Conservation (phyloP, 64 coral and sea anemone species). For the Pocillopora verrucosa region DNA sequence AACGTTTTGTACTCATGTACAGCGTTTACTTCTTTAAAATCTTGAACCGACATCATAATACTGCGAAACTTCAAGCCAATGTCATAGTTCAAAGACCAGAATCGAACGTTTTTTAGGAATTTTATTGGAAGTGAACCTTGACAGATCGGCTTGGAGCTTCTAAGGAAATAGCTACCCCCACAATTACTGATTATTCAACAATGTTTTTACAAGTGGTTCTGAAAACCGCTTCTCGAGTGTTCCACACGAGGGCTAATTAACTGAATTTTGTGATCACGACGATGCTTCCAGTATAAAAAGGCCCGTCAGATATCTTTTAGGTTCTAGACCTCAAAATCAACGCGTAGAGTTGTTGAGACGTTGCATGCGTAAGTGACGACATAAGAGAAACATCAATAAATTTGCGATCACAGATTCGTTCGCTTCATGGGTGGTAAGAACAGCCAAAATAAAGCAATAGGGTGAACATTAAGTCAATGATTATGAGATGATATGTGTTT, state of each 20-base stretch:
- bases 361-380: no score
- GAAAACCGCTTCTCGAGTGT: background rate
- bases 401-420: background rate
- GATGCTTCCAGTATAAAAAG: background rate
- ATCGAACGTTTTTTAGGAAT: background rate
- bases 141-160: background rate
- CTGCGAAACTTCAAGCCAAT: background rate
- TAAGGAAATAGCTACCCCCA: background rate
- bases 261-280: background rate
- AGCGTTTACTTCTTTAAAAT: background rate
- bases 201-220: no score
- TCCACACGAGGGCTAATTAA: background rate
- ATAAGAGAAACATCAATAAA: background rate
- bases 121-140: background rate
- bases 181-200: background rate
- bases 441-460: background rate
- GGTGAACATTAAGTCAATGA: background rate
- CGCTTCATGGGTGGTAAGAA: slow-evolving; percentile 2
- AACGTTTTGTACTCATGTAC: background rate
- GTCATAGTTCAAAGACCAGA: background rate
- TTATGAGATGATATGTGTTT: slow-evolving; percentile 12
- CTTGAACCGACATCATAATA: background rate
- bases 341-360: no score
- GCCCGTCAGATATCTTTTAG: no score
- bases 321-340: no score